These are phyloP conservation scores for Tryphoninae sp. DNA, from an alignment of 2,888 invertebrate genomes.

Conservation along the genomic window DNA sequence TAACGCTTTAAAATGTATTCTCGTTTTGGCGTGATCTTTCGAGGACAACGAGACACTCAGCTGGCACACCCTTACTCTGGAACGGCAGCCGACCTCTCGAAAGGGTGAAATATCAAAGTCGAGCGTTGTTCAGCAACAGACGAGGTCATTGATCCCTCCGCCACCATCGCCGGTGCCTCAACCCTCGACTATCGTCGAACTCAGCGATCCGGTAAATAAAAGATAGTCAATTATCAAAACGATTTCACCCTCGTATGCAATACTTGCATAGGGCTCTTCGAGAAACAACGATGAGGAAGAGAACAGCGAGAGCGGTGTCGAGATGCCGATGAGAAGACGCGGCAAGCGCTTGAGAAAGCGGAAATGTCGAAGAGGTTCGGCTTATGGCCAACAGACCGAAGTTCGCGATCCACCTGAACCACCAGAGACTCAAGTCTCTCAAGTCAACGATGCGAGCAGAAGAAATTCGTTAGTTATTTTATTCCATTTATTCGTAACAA, in stretches of 20 bases:
- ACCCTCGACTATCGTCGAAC: constrained; percentile 46
- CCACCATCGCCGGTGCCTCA: constrained; percentile 57
- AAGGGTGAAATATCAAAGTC: constrained; percentile 68
- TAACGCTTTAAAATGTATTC: constrained; percentile 12
- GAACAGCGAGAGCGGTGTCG: constrained; percentile 67
- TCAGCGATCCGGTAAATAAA: constrained; percentile 62
- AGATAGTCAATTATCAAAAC: background rate
- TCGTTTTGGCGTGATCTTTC: constrained; percentile 8
- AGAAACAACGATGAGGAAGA: constrained; percentile 64
- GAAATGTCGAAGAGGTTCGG: constrained; percentile 76
- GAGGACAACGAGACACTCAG: constrained; percentile 78
- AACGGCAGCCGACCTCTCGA: constrained; percentile 73
- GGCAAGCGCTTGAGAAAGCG: constrained; percentile 77
- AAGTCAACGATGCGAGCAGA: constrained; percentile 81
- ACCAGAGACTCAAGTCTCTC: constrained; percentile 84
- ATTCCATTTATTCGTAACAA: background rate
- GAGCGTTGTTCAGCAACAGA: constrained; percentile 50
- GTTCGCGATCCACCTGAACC: constrained; percentile 84
- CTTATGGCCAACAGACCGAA: constrained; percentile 79
- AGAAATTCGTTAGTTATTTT: constrained; percentile 72
- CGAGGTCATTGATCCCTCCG: constrained; percentile 44
- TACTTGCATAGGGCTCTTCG: constrained; percentile 50
- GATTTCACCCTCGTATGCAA: no score
- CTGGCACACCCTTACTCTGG: constrained; percentile 78
- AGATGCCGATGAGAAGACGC: constrained; percentile 70